A percentile compares a stretch with the other conserved stretches of the same genome.
These are phyloP conservation scores for Lasioglossum pauxillum DNA, from an alignment of 2,888 invertebrate species.

Conservation along the genomic window DNA sequence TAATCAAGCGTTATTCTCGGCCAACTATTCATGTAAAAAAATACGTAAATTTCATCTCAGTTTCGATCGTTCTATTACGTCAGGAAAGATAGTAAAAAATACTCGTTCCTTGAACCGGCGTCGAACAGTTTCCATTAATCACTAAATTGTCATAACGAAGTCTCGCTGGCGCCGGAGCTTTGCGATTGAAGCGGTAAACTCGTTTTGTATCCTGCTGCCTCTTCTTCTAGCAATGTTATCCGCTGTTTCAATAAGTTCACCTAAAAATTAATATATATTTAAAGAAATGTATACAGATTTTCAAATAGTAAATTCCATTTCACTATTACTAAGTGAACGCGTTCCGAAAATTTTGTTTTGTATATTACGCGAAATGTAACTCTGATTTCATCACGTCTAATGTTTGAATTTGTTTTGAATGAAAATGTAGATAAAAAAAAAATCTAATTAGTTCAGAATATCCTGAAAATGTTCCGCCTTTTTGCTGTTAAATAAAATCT, in stretches of 20 bases:
- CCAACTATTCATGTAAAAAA: constrained; percentile 77
- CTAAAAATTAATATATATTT: constrained; percentile 75
- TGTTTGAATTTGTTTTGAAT: background rate
- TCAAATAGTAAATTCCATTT: background rate
- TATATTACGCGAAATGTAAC: background rate
- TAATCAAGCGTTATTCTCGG: constrained; percentile 69
- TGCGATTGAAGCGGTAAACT: constrained; percentile 78
- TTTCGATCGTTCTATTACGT: constrained; percentile 54
- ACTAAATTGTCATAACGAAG: constrained; percentile 80
- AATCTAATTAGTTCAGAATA: background rate
- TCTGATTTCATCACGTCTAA: background rate
- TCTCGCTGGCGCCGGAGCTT: constrained; percentile 80
- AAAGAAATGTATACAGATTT: background rate
- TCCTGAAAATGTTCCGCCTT: background rate
- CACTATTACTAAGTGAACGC: background rate
- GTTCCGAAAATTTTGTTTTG: background rate
- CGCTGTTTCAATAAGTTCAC: constrained; percentile 85
- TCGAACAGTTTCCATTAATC: constrained; percentile 59
- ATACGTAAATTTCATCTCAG: constrained; percentile 75
- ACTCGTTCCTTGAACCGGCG: constrained; percentile 54
- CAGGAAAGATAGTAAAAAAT: constrained; percentile 67
- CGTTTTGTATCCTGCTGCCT: constrained; percentile 75
- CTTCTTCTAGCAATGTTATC: constrained; percentile 84
- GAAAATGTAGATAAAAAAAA: background rate
- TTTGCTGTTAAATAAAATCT: background rate